Evolutionary conservation across 2,888 invertebrate species (phyloP).

Genomic region (Morpho deidamia): DNA sequence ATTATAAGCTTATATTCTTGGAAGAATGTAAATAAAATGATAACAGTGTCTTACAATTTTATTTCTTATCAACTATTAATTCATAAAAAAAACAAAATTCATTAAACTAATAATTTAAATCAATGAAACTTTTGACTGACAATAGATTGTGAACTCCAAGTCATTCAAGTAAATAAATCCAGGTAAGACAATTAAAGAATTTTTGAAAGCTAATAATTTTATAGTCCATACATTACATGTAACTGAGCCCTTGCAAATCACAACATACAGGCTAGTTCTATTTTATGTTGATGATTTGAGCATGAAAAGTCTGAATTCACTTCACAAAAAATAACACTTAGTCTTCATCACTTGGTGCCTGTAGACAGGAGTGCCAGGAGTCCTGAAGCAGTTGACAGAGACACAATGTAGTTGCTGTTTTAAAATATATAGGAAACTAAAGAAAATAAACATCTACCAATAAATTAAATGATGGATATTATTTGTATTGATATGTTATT

Average conservation of each 20-base stretch:
- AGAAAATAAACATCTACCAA: too few relatives aligned
- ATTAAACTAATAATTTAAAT: constrained; percentile 31
- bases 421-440: background rate
- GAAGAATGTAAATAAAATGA: constrained; percentile 66
- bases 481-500: too few relatives aligned
- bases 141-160: too few relatives aligned
- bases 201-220: too few relatives aligned
- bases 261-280: too few relatives aligned
- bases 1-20: constrained; percentile 38
- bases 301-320: constrained; percentile 20
- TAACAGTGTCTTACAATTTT: constrained; percentile 58
- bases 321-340: constrained; percentile 19
- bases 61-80: constrained; percentile 51
- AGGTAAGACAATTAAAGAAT: too few relatives aligned
- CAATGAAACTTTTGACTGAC: background rate
- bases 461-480: too few relatives aligned
- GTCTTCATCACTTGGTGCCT: constrained; percentile 82
- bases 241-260: too few relatives aligned
- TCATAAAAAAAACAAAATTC: constrained; percentile 43
- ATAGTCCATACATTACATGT: too few relatives aligned
- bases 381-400: constrained; percentile 93
- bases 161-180: too few relatives aligned
- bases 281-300: too few relatives aligned
- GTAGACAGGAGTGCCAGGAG: constrained; percentile 97
- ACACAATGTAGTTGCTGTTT: constrained; percentile 91